Base-by-base conservation (phyloP, 2,797 vertebrate species). In the Miichthys miiuy region DNA sequence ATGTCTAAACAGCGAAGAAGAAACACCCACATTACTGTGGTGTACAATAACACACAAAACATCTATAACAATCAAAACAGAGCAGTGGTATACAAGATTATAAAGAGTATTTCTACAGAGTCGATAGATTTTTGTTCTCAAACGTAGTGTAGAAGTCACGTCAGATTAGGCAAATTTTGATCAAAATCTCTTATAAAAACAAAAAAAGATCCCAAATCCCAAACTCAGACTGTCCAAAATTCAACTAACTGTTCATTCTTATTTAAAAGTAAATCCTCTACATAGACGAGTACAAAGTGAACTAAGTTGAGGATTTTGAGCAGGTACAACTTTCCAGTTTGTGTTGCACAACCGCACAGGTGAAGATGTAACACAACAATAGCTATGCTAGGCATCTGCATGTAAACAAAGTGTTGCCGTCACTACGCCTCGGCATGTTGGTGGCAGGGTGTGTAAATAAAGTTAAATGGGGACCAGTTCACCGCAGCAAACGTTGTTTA, bases 391-490 rank as follows among this genome's bases (percentile, higher is more conserved):
- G 4, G 38, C 34, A 68, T 67, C 63, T 1, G 56, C 27, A 41
- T 38, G 74, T 72, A 79, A 75, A 86, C 44, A 68, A 62, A 63
- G 54, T n/a, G 61, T 47, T 44, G 71, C 55, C 6, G 14, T 72
- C 18, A 1, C 50, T 30, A 20, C n/a, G 5, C 50, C 54, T 71
- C 3, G 2, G 75, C 67, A 57, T 62, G 54, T 62, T 63, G 13
- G 3, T 18, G 34, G 61, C 21, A 54, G 27, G 50, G 18, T 23
- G 63, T 82, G 67, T 38, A 11, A 72, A 83, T 67, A 71, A 72
- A 77, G 70, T 72, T 72, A 57, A n/a, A n/a, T 20, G 7, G 5
- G 4, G 0, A 3, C 3, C 17, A 18, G 20, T 16, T 58, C 58
- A 47, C 17, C 2, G 16, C 61, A 66, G 61, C 47, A 27, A n/a